These are phyloP conservation scores for Pandemis heparana DNA, from an alignment of 2,888 invertebrate genomes.

Conservation along the genomic window DNA sequence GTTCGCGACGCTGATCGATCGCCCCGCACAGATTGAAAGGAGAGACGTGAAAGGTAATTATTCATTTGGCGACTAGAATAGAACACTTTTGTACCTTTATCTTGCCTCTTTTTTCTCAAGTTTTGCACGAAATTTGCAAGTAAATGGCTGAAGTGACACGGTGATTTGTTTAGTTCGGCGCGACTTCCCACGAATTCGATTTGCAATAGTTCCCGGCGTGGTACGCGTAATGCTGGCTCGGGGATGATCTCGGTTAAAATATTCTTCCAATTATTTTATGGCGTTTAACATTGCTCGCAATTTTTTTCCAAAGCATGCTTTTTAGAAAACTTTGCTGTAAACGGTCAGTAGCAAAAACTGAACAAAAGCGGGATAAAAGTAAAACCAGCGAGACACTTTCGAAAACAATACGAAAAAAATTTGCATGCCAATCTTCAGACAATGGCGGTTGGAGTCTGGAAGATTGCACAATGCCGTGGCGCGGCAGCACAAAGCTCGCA, in stretches of 20 bases:
- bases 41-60: constrained; percentile 84
- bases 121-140: constrained; percentile 85
- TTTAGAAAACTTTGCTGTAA: neutral
- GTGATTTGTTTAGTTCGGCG: constrained; percentile 78
- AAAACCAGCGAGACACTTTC: constrained; percentile 46
- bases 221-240: constrained; percentile 7
- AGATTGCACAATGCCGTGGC: constrained; percentile 75
- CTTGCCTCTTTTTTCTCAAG: constrained; percentile 78
- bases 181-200: constrained; percentile 76
- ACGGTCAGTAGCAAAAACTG: constrained; percentile 51
- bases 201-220: constrained; percentile 51
- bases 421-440: constrained; percentile 70
- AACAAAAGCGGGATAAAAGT: constrained; percentile 53
- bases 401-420: constrained; percentile 68
- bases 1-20: constrained; percentile 84
- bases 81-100: constrained; percentile 85
- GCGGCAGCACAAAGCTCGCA: constrained; percentile 69
- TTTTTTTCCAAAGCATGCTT: constrained; percentile 10
- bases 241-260: constrained; percentile 17
- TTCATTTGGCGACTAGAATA: constrained; percentile 86
- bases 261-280: constrained; percentile 18
- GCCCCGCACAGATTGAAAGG: constrained; percentile 83
- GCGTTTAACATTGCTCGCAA: neutral
- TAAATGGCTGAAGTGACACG: constrained; percentile 82
- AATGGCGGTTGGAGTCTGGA: constrained; percentile 74